A percentile compares a stretch with the other conserved stretches of the same genome.
phyloP scores from a whole-genome alignment of 2,113 vertebrate species.

The Mesitornis unicolor region DNA sequence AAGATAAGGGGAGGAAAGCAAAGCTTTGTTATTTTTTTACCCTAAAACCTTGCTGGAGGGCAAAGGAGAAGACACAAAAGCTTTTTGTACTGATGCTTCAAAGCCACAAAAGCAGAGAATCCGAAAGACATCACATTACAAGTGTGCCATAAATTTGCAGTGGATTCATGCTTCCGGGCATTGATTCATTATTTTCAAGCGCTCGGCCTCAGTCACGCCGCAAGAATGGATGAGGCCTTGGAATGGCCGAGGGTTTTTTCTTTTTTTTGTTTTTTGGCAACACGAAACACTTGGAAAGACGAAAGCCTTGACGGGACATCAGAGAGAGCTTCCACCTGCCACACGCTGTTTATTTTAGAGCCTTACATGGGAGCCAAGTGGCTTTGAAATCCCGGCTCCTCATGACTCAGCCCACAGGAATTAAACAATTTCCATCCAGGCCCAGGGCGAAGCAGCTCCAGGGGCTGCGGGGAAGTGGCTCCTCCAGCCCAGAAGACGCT shows the following conservation, averaged over 20 bases:
- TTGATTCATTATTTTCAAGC: constrained; percentile 42
- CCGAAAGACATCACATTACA: neutral
- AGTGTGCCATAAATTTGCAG: constrained; percentile 28
- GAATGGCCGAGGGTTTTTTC: neutral
- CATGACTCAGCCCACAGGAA: constrained; percentile 49
- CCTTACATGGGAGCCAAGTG: constrained; percentile 63
- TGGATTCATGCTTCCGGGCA: constrained; percentile 49
- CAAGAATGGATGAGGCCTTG: constrained; percentile 28
- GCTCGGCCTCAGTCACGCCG: neutral
- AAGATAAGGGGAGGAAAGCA: neutral
- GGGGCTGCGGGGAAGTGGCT: neutral
- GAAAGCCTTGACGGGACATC: neutral
- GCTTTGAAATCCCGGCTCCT: constrained; percentile 53
- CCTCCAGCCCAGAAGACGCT: neutral
- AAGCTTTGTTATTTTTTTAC: too few species aligned
- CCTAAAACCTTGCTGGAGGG: neutral
- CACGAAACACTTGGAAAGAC: neutral
- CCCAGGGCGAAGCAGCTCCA: neutral
- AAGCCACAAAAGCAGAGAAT: neutral
- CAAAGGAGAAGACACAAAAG: neutral
- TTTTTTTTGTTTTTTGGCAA: neutral
- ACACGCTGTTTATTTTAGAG: constrained; percentile 49
- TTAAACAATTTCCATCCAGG: constrained; percentile 59
- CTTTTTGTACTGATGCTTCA: neutral
- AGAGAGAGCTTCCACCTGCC: constrained; percentile 67